Evolutionary conservation across 2,888 invertebrate genomes (phyloP).

Genomic region (Xestia rhomboidea): DNA sequence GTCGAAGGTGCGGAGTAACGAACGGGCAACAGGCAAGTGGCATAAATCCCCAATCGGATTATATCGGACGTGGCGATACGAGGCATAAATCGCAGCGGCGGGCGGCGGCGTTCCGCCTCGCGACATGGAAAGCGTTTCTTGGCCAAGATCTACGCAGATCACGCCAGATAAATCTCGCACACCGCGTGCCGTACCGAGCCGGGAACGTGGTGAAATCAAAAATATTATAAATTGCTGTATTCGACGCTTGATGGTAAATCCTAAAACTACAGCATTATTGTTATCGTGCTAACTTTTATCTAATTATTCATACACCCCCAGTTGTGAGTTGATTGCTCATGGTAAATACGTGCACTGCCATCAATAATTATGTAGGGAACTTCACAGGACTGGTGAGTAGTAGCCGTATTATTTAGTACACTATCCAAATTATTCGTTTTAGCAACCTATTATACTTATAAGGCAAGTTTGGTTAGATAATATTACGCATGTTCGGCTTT

Average conservation of each 20-base stretch:
- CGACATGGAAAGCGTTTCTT: slow-evolving; percentile 85
- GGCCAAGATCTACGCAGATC: slow-evolving; percentile 80
- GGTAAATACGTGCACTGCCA: background rate
- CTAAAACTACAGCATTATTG: background rate
- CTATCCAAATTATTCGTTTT: slow-evolving; percentile 4
- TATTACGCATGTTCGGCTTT: slow-evolving; percentile 29
- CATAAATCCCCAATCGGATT: slow-evolving; percentile 77
- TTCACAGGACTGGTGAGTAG: slow-evolving; percentile 10
- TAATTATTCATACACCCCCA: slow-evolving; percentile 5
- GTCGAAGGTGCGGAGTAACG: slow-evolving; percentile 62
- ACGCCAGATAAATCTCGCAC: slow-evolving; percentile 79
- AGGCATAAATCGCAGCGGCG: slow-evolving; percentile 78
- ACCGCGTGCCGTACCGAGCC: slow-evolving; percentile 71
- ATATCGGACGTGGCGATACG: slow-evolving; percentile 73
- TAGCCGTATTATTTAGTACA: background rate
- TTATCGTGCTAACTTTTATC: slow-evolving; percentile 1
- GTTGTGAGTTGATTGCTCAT: background rate
- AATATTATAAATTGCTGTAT: slow-evolving; percentile 60
- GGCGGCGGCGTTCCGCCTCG: slow-evolving; percentile 79
- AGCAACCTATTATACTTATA: slow-evolving; percentile 3
- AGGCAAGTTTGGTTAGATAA: background rate
- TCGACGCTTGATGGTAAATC: slow-evolving; percentile 20
- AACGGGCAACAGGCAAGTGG: slow-evolving; percentile 61
- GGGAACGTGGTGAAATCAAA: slow-evolving; percentile 74
- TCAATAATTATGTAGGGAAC: background rate